Conservation (phyloP, 2,797 vertebrate species). For the Mormyrus hasselquistii region DNA sequence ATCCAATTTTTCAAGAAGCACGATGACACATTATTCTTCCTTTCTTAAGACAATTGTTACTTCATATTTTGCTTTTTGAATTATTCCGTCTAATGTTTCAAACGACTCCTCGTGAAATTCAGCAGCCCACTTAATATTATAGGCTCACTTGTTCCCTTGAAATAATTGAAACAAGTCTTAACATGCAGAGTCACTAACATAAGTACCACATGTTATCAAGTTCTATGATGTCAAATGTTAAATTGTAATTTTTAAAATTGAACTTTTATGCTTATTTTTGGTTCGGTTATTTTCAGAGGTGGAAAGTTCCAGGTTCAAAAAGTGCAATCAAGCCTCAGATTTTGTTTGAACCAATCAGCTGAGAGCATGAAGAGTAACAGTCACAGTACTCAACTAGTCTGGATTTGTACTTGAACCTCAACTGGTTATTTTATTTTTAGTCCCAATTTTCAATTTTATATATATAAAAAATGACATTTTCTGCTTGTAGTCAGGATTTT, state of each 20-base stretch:
- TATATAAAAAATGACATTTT: not conserved
- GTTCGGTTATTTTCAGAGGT: not conserved
- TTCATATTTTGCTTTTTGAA: constrained; percentile 5
- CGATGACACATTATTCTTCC: not conserved
- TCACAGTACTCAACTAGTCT: not conserved
- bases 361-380: not conserved
- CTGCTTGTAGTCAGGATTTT: not conserved
- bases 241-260: not conserved
- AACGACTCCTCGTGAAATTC: not conserved
- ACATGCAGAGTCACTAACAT: not conserved
- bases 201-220: not conserved
- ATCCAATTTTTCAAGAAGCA: constrained; percentile 20
- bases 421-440: not conserved
- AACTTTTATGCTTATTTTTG: not conserved
- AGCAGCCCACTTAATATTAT: not conserved
- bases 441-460: not conserved
- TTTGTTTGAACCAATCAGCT: not conserved
- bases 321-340: not conserved
- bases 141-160: not conserved
- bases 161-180: constrained; percentile 6
- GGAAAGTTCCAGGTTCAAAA: not conserved
- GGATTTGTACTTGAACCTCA: not conserved
- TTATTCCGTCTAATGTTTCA: not conserved
- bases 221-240: not conserved
- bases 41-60: constrained; percentile 4